Percentiles rank a stretch among this genome's conserved stretches.
These are phyloP conservation scores for Echinometra lucunter DNA, from an alignment of 53 echinoderm and acorn worm species.

Conservation along the genomic window DNA sequence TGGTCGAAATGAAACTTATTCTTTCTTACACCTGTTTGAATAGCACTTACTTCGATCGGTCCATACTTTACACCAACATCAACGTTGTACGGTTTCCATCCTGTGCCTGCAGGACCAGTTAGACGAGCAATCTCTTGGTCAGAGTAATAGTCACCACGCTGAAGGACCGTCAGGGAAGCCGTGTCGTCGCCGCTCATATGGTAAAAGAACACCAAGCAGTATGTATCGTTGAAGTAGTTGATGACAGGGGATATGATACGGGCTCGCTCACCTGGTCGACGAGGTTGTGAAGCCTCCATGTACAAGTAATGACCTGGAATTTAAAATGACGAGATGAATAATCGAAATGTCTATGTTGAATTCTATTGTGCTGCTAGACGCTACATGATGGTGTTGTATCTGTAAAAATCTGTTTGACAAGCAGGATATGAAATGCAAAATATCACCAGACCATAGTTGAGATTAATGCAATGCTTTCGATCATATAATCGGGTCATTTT, in stretches of 20 bases:
- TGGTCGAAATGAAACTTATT: too few species aligned
- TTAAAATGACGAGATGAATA: not conserved
- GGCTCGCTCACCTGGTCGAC: slow-evolving; percentile 78
- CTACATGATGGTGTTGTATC: not conserved
- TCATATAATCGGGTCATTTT: too few species aligned
- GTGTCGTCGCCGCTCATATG: slow-evolving; percentile 90
- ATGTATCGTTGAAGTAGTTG: slow-evolving; percentile 49
- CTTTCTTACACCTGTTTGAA: too few species aligned
- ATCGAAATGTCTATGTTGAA: not conserved
- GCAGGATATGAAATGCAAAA: too few species aligned
- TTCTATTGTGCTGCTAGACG: too few species aligned
- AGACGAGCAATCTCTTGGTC: slow-evolving; percentile 64
- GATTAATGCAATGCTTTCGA: too few species aligned
- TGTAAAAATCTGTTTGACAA: too few species aligned
- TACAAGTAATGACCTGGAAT: slow-evolving; percentile 84
- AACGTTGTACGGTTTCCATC: slow-evolving; percentile 74
- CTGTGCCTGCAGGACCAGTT: slow-evolving; percentile 69
- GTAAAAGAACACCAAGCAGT: slow-evolving; percentile 89
- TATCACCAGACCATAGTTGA: too few species aligned
- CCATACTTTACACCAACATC: slow-evolving; percentile 44
- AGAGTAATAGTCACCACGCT: slow-evolving; percentile 52
- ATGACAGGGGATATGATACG: slow-evolving; percentile 73
- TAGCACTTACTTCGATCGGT: slow-evolving; percentile 2
- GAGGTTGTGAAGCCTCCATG: slow-evolving; percentile 90
- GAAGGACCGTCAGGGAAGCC: slow-evolving; percentile 71